Base-by-base conservation (phyloP, 2,113 vertebrate genomes). In the Ceyx margarethae region DNA sequence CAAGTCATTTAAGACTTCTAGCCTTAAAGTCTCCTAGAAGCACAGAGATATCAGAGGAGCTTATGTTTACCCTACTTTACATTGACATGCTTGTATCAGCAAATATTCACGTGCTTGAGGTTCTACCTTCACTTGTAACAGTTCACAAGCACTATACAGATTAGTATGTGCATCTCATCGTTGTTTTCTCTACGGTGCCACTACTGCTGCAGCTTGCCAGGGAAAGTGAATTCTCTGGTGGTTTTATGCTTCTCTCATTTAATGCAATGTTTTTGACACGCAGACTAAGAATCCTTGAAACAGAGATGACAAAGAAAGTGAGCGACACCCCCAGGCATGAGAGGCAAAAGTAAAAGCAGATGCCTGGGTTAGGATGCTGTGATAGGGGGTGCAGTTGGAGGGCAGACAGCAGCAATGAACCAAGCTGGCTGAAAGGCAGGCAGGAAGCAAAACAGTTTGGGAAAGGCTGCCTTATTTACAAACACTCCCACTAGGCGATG, bases 391-490 rank as follows among this genome's bases (percentile, higher is more conserved):
- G 75, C 72, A 66, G 46, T 74, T 37, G 35, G 68, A 95, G 87
- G 68, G 91, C 81, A 94, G 87, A 61, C 72, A 89, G 90, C 79
- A 85, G 31, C 51, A 91, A 73, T 2, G 33, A 82, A 95, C 37
- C 37, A 80, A 91, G 46, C 1, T 77, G 81, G 93, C 91, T 76
- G 64, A 92, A 85, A 93, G 35, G 77, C 94, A 94, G 89, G 31
- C 65, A 89, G 78, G 72, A 95, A 95, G 79, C 79, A 92, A 87
- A 96, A 92, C 81, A 91, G 64, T 94, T 95, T 91, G 78, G 72
- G 85, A 95, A 95, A 92, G 4, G 43, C 75, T 74, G 78, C 60
- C 65, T 82, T 94, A 95, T 94, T 96, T 96, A 95, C 84, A 96
- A 96, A 93, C 84, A 91, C 92, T 96, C 91, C 92, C 89, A 95